Evolutionary conservation across 1,140 invertebrate species (phyloP).

Genomic region (Atta texana): DNA sequence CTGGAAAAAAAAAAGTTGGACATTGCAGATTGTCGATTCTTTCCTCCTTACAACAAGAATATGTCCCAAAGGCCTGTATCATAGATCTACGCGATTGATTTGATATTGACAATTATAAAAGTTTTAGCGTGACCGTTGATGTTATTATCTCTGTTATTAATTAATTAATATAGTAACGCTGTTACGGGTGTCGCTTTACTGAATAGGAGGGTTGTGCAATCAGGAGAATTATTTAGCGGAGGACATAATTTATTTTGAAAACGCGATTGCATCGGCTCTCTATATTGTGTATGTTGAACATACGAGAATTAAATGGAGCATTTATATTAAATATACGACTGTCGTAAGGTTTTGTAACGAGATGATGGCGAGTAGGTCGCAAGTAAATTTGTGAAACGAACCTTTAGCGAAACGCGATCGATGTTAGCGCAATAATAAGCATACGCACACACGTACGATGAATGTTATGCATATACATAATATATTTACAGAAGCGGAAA

Average conservation of each 20-base stretch:
- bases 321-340: slow-evolving; percentile 49
- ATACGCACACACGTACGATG: slow-evolving; percentile 61
- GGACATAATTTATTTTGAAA: slow-evolving; percentile 36
- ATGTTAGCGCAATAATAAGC: slow-evolving; percentile 53
- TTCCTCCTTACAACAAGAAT: slow-evolving; percentile 67
- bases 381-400: slow-evolving; percentile 38
- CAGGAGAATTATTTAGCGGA: not conserved
- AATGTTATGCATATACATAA: slow-evolving; percentile 76
- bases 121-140: slow-evolving; percentile 50
- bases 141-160: slow-evolving; percentile 49
- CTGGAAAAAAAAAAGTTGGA: slow-evolving; percentile 39
- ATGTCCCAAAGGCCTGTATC: slow-evolving; percentile 61
- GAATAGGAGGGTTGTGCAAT: slow-evolving; percentile 1
- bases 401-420: slow-evolving; percentile 31
- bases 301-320: slow-evolving; percentile 7
- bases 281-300: slow-evolving; percentile 39
- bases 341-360: slow-evolving; percentile 44
- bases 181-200: slow-evolving; percentile 41
- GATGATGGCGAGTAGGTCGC: slow-evolving; percentile 1
- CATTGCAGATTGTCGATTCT: slow-evolving; percentile 34
- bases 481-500: slow-evolving; percentile 64
- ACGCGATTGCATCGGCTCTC: not conserved
- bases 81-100: slow-evolving; percentile 61
- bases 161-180: slow-evolving; percentile 36
- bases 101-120: slow-evolving; percentile 58